A percentile compares a stretch with the other conserved stretches of the same genome.
These are phyloP conservation scores for Brevipalpus yothersi DNA, from an alignment of 1,140 invertebrate species.

Conservation along the genomic window DNA sequence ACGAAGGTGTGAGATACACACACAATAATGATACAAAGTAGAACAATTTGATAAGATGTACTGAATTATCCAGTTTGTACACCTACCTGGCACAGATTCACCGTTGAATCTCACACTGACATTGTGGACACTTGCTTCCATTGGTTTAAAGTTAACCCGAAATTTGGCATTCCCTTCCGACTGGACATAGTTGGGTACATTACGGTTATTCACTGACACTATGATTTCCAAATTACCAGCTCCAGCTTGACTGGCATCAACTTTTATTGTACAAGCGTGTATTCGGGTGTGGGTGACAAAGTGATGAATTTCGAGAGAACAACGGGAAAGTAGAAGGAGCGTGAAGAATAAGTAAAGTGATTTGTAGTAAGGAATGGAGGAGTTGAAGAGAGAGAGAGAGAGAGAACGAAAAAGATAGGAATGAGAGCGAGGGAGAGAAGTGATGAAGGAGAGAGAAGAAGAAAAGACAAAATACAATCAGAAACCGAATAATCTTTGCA, in stretches of 20 bases:
- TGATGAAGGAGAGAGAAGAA: not conserved
- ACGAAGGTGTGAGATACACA: too few relatives aligned
- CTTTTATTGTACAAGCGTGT: slow-evolving; percentile 12
- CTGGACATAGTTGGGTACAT: slow-evolving; percentile 94
- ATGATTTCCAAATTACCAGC: slow-evolving; percentile 94
- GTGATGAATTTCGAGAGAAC: too few relatives aligned
- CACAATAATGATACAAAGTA: too few relatives aligned
- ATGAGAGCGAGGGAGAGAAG: not conserved
- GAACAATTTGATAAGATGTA: not conserved
- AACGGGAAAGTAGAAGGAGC: too few relatives aligned
- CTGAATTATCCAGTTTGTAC: not conserved
- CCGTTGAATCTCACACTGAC: slow-evolving; percentile 83
- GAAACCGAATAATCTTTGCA: not conserved
- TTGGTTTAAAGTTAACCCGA: slow-evolving; percentile 84
- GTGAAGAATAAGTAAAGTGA: too few relatives aligned
- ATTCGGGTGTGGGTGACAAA: too few relatives aligned
- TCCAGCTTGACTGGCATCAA: slow-evolving; percentile 33
- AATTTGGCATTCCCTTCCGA: slow-evolving; percentile 90
- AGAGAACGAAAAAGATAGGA: too few relatives aligned
- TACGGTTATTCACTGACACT: slow-evolving; percentile 84
- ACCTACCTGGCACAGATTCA: slow-evolving; percentile 50
- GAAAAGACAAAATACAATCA: not conserved
- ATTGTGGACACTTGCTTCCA: slow-evolving; percentile 16
- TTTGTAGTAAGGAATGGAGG: too few relatives aligned
- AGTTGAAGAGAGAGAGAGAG: too few relatives aligned